Conservation (phyloP, 2,888 invertebrate genomes). For the Patella caerulea region DNA sequence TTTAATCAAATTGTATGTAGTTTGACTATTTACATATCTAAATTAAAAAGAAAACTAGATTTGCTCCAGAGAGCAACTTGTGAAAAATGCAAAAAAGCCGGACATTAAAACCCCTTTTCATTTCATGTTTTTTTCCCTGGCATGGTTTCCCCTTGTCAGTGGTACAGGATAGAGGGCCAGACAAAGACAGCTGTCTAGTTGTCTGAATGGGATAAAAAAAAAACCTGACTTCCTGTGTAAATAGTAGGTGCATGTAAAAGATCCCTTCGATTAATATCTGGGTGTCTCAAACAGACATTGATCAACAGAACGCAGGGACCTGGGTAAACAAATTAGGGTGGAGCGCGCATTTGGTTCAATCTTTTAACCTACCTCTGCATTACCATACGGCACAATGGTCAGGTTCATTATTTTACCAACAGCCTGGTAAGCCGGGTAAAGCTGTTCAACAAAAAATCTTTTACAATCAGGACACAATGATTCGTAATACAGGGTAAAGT, state of each 20-base stretch:
- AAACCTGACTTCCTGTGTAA: not conserved
- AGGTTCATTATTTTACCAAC: constrained; percentile 62
- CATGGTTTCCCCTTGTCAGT: too few relatives aligned
- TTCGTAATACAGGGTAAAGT: constrained; percentile 67
- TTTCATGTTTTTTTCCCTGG: too few relatives aligned
- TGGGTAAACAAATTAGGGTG: too few relatives aligned
- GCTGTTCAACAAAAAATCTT: constrained; percentile 55
- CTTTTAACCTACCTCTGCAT: constrained; percentile 57
- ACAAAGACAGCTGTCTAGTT: not conserved
- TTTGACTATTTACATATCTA: too few relatives aligned
- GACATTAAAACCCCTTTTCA: not conserved
- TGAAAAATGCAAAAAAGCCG: too few relatives aligned
- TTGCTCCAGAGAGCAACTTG: too few relatives aligned
- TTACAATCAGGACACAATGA: constrained; percentile 68
- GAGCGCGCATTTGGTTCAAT: too few relatives aligned
- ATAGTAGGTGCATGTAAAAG: not conserved
- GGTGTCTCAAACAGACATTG: too few relatives aligned
- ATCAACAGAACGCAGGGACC: too few relatives aligned
- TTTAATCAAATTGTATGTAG: too few relatives aligned
- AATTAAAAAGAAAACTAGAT: too few relatives aligned
- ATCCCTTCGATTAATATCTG: too few relatives aligned
- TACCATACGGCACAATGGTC: constrained; percentile 69
- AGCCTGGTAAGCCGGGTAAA: constrained; percentile 54
- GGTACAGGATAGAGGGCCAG: not conserved
- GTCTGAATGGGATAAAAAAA: not conserved